These are phyloP conservation scores for Phacellophora camtschatica DNA, from an alignment of 30 jellyfish, hydroid and myxozoan species.

Conservation along the genomic window DNA sequence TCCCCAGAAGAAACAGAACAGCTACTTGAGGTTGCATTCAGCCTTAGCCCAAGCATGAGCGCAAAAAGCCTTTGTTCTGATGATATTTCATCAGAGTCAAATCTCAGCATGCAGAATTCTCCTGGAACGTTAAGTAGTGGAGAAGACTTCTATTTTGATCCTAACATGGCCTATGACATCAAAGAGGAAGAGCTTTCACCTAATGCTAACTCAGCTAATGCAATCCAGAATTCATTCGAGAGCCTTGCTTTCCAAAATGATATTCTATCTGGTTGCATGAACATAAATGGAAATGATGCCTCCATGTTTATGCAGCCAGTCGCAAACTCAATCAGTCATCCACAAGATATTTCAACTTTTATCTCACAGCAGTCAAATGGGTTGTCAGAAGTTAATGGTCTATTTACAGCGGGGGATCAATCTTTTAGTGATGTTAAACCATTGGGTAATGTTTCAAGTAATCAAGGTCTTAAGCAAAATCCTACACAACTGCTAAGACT, in stretches of 20 bases:
- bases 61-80: slow-evolving; percentile 56
- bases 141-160: slow-evolving; percentile 18
- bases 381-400: not conserved
- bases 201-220: not conserved
- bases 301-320: not conserved
- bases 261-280: not conserved
- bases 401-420: not conserved
- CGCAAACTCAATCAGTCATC: not conserved
- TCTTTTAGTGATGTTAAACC: not conserved
- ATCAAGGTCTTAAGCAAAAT: not conserved
- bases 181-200: slow-evolving; percentile 58
- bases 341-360: slow-evolving; percentile 21
- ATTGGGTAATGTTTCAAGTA: not conserved
- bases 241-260: not conserved
- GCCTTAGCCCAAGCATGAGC: slow-evolving; percentile 28
- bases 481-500: not conserved
- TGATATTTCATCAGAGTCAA: slow-evolving; percentile 28
- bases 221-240: not conserved
- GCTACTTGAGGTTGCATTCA: slow-evolving; percentile 43
- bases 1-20: slow-evolving; percentile 63
- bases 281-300: too few relatives aligned
- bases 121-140: slow-evolving; percentile 13
- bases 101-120: slow-evolving; percentile 46
- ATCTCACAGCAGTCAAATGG: not conserved
- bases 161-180: not conserved